Evolutionary conservation across 2,888 invertebrate species (phyloP).

Genomic region (Pimpla rufipes): DNA sequence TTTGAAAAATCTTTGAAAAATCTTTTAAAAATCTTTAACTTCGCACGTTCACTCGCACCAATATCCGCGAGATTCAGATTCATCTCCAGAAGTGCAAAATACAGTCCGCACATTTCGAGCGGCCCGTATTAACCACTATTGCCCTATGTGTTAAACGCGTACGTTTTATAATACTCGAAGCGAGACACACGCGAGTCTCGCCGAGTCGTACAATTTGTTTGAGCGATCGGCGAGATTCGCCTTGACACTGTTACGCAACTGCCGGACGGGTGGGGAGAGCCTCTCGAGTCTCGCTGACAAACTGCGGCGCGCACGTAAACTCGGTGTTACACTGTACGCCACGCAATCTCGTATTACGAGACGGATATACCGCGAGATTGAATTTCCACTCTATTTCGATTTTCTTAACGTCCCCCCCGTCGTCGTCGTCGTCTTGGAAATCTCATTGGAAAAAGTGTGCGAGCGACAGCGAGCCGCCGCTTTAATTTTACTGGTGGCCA

Average conservation of each 20-base stretch:
- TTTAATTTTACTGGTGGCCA: conserved; percentile 60
- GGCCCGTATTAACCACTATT: neutral
- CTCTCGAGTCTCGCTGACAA: conserved; percentile 40
- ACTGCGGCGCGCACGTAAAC: conserved; percentile 39
- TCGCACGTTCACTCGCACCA: too few species aligned
- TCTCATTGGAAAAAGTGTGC: conserved; percentile 24
- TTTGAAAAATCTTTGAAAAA: too few species aligned
- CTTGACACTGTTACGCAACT: conserved; percentile 76
- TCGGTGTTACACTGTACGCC: conserved; percentile 17
- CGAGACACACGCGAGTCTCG: conserved; percentile 22
- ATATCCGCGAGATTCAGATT: too few species aligned
- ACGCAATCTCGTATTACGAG: conserved; percentile 52
- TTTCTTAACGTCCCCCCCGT: neutral
- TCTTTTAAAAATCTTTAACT: too few species aligned
- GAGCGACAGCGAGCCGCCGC: neutral
- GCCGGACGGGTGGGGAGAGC: conserved; percentile 17
- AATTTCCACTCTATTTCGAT: conserved; percentile 36
- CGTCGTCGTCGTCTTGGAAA: neutral
- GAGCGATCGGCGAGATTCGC: conserved; percentile 69
- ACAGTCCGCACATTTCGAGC: too few species aligned
- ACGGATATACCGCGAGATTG: conserved; percentile 34
- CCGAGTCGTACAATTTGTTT: conserved; percentile 57
- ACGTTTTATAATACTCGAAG: conserved; percentile 44
- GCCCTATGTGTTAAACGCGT: too few species aligned
- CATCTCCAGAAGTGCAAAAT: too few species aligned